These are phyloP conservation scores for Otocyon megalotis DNA, from an alignment of 2,113 vertebrate species.

Conservation along the genomic window DNA sequence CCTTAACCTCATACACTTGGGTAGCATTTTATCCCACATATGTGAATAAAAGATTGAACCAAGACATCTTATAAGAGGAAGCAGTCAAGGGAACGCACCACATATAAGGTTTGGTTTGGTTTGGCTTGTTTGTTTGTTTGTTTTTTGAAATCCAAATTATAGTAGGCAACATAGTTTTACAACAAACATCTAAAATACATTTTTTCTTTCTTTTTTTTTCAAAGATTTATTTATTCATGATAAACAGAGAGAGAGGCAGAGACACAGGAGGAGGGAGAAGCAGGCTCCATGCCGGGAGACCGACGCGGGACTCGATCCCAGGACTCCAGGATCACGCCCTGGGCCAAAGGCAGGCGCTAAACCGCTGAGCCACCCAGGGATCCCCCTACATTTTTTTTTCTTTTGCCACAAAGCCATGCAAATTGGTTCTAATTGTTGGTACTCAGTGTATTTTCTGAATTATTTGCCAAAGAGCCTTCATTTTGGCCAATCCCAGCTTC, in stretches of 20 bases:
- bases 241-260: too few relatives aligned
- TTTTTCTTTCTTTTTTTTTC: too few relatives aligned
- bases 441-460: neutral
- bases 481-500: neutral
- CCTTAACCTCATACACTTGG: neutral
- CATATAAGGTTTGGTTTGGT: too few relatives aligned
- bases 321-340: too few relatives aligned
- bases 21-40: neutral
- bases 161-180: neutral
- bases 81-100: too few relatives aligned
- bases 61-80: neutral
- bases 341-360: too few relatives aligned
- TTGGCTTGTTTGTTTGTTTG: neutral
- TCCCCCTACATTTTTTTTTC: neutral
- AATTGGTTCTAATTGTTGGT: accelerated
- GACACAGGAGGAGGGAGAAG: too few relatives aligned
- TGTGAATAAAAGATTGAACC: neutral
- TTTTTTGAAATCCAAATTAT: neutral
- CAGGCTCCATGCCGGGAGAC: too few relatives aligned
- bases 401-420: neutral
- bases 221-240: too few relatives aligned
- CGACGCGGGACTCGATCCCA: too few relatives aligned
- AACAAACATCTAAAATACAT: accelerated
- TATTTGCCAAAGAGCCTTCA: neutral
- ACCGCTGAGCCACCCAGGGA: too few relatives aligned